Conservation (phyloP, 1,140 invertebrate genomes). For the Pygmarrhopalites habei region DNA sequence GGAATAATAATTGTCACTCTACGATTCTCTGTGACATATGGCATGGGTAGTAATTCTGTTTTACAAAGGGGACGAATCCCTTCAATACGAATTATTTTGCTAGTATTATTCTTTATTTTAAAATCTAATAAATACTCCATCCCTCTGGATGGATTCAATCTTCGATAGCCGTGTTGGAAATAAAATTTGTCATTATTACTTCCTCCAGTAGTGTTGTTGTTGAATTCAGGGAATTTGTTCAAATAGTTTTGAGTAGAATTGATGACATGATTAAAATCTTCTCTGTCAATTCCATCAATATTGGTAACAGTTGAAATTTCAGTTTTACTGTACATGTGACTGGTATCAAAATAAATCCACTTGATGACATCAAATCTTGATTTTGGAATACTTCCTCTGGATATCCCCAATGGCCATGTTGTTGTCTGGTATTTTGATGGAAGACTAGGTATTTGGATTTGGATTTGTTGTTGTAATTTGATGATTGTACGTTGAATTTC, state of each 20-base stretch:
- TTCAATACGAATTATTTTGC: slow-evolving; percentile 46
- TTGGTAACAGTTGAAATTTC: slow-evolving; percentile 58
- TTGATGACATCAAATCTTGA: slow-evolving; percentile 76
- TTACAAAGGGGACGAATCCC: slow-evolving; percentile 70
- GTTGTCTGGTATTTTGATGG: slow-evolving; percentile 30
- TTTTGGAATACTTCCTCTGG: slow-evolving; percentile 56
- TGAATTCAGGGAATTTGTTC: no score
- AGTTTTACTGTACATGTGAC: slow-evolving; percentile 67
- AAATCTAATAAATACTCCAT: slow-evolving; percentile 78
- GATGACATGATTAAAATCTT: slow-evolving; percentile 1
- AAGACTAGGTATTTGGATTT: slow-evolving; percentile 44
- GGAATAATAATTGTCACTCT: slow-evolving; percentile 67
- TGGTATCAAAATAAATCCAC: slow-evolving; percentile 75
- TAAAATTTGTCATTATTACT: slow-evolving; percentile 14
- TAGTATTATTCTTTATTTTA: background rate
- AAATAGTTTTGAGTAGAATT: slow-evolving; percentile 2
- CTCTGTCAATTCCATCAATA: slow-evolving; percentile 43
- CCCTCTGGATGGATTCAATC: slow-evolving; percentile 78
- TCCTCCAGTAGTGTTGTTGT: no score
- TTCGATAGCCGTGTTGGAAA: slow-evolving; percentile 71
- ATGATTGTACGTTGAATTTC: slow-evolving; percentile 24
- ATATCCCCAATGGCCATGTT: slow-evolving; percentile 73
- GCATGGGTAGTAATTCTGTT: slow-evolving; percentile 75
- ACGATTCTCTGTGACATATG: slow-evolving; percentile 84
- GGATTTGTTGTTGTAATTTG: slow-evolving; percentile 44